Base-by-base conservation (phyloP, 2,888 invertebrate genomes). In the Nemoura dubitans region DNA sequence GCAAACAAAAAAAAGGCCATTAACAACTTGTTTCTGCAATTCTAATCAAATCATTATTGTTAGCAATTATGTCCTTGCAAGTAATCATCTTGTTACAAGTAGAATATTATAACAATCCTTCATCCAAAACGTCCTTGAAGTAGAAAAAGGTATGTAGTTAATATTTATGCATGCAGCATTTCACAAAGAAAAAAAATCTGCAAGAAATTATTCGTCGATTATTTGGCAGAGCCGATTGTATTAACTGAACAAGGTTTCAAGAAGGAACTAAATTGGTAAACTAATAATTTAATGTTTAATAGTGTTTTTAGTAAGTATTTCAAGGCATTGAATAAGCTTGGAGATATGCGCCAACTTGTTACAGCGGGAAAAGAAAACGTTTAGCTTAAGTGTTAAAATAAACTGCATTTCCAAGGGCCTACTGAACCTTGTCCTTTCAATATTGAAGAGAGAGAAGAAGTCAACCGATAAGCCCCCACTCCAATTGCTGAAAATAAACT, bases 1-100 rank as follows among this genome's bases (percentile, higher is more conserved):
- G 92, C 89, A 91, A 90, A 89, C 59, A 86, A 84, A 86, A 85
- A 78, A 21, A 87, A 21, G 36, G 10, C 5, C 36, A 36, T 36
- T 10, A 36, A 36, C 36, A 36, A 6, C 10, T 3, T 6, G 36
- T 3, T 3, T 36, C 36, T 36, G 10, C 36, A 36, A 3, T 3
- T 21, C 21, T 21, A 59, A 59, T 59, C 59, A 59, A 59, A 21
- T 3, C 21, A 21, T 59, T 80, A 88, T 80, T 87, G 83, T 43
- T 29, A 84, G 0, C 77, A 80, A 77, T 78, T 36, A 25, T 7
- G 36, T 81, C n/a, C 21, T n/a, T 30, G 27, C 27, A 30, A 81
- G 2, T 36, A 21, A 81, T 29, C 81, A 81, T 30, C 14, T 59
- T 10, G 59, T 59, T 36, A 36, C 36, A 36, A 36, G 36, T 36